Evolutionary conservation across 2,113 vertebrate genomes (phyloP).

Genomic region (Menidia beryllina): DNA sequence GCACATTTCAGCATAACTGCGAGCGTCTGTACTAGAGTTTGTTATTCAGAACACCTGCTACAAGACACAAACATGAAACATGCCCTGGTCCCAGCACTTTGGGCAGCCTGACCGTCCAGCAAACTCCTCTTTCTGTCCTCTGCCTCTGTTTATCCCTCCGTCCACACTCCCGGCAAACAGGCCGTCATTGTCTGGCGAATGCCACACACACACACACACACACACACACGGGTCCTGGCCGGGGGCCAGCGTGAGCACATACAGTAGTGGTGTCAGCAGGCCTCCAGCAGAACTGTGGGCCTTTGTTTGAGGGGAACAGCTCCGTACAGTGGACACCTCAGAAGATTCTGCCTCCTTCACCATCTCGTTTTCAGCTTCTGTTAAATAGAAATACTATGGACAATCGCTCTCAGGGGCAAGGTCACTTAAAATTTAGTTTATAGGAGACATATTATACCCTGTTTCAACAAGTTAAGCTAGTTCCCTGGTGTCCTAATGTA

Average conservation of each 20-base stretch:
- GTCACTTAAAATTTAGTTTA: background rate
- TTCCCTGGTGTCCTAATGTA: no score
- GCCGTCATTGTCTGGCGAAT: conserved; percentile 68
- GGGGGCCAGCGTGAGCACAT: conserved; percentile 55
- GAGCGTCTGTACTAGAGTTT: background rate
- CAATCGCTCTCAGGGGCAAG: background rate
- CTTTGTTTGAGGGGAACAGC: conserved; percentile 62
- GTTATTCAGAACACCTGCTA: background rate
- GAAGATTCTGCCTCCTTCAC: conserved; percentile 13
- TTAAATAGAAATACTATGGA: background rate
- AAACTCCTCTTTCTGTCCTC: conserved; percentile 45
- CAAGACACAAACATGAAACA: background rate
- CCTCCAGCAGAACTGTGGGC: conserved; percentile 64
- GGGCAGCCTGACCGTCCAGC: conserved; percentile 45
- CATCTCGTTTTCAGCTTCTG: background rate
- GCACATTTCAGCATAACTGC: background rate
- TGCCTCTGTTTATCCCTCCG: conserved; percentile 50
- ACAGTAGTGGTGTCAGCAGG: conserved; percentile 53
- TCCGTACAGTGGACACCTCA: conserved; percentile 44
- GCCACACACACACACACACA: conserved; percentile 38
- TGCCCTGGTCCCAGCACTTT: conserved; percentile 1
- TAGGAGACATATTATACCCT: no score
- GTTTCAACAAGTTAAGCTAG: no score
- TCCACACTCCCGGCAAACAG: conserved; percentile 61
- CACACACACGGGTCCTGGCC: conserved; percentile 32